Evolutionary conservation across 2,113 vertebrate genomes (phyloP).

Genomic region (Greenwoodochromis staneri): DNA sequence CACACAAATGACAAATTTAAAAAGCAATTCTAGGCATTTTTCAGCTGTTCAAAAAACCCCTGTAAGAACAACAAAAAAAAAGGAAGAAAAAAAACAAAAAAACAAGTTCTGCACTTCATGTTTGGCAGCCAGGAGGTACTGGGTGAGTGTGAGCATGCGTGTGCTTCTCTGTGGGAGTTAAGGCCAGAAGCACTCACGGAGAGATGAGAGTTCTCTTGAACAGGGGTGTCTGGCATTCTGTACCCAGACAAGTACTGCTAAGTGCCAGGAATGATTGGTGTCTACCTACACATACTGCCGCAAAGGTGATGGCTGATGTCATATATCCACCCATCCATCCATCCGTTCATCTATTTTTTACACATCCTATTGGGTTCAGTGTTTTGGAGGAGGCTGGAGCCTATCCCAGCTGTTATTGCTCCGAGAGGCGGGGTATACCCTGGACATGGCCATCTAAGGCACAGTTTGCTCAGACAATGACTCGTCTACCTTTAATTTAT

Average conservation of each 20-base stretch:
- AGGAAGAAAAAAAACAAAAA: neutral
- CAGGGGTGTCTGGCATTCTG: neutral
- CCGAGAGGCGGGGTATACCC: neutral
- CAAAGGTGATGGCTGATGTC: conserved; percentile 10
- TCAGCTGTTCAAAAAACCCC: neutral
- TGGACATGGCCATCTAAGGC: neutral
- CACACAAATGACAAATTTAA: neutral
- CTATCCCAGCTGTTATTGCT: neutral
- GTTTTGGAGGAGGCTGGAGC: neutral
- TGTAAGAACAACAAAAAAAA: neutral
- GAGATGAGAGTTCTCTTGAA: conserved; percentile 19
- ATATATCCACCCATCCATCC: neutral
- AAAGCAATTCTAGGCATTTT: neutral
- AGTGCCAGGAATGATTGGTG: neutral
- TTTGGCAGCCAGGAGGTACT: conserved; percentile 2
- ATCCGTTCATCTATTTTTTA: neutral
- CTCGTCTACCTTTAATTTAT: neutral
- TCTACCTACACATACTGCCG: neutral
- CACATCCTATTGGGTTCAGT: neutral
- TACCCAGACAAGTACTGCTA: neutral
- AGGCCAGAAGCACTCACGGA: neutral
- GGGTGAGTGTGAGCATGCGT: neutral
- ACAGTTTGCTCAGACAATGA: neutral
- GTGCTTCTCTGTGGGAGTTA: neutral
- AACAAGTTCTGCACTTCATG: neutral